Evolutionary conservation across 1,140 invertebrate species (phyloP), one percentile per base, ranked within the genome.

Genomic region (Formica selysi): DNA sequence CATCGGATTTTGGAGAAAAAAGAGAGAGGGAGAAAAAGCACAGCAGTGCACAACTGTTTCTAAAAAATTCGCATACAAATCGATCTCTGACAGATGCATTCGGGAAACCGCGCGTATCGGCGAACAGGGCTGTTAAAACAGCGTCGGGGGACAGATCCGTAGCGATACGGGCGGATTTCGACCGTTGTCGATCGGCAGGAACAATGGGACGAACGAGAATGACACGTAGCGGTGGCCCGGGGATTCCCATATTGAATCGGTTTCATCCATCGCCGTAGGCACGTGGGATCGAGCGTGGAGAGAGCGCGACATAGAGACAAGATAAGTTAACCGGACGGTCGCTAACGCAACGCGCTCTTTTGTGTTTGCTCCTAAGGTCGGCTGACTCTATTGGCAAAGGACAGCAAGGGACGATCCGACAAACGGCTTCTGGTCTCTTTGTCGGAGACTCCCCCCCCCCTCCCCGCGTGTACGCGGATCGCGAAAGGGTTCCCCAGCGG

Each of bases 251-350:
- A 73, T 74, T 51, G 62, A 51, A 70, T 51, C 32, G 80, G 54
- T 87, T 70, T 51, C 16, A 51, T 51, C 48, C 70, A 85, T 85
- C 86, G 86, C 81, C 80, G 67, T n/a, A 71, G 81, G 70, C 70
- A 59, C 19, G 51, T 54, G 26, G 29, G 48, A 51, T 13, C 48
- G 48, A 51, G 26, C 48, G 41, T 44, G 41, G 41, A 11, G 10
- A 2, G 41, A 11, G 10, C 41, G 41, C 41, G 41, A 44, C 41
- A 44, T 10, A 44, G 10, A 44, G 74, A 68, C 67, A 36, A 70
- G 87, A 88, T 86, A 86, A 88, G 74, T 88, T 88, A 88, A 88
- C 87, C 85, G 84, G 64, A 68, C 74, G 83, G 74, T 86, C 84
- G 87, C 74, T 26, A 54, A 57, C 48, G 48, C 48, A 51, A 74